Evolutionary conservation across 2,797 vertebrate genomes (phyloP), one percentile per base, ranked within the genome.

Genomic region (Taenioides sp.): DNA sequence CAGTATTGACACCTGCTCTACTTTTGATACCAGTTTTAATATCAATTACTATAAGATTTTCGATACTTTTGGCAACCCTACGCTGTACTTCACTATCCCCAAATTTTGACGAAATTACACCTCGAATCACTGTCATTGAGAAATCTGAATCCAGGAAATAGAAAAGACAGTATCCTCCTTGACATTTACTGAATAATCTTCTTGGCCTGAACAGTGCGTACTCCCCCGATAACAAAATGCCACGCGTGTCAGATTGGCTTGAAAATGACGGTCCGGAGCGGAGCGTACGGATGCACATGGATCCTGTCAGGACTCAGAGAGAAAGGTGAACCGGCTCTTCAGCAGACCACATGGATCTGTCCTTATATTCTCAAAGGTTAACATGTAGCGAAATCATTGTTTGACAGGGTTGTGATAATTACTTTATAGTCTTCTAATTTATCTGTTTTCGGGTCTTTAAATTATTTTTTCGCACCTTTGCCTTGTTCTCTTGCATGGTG

Each of bases 201-300:
- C 68, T 77, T 83, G 79, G 47, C 67, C 68, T 62, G 76, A 84
- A 79, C 79, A 72, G 74, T 76, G 61, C 73, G 69, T 83, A 79
- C 85, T 85, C 61, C 72, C 80, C 74, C 57, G 87, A 92, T 92
- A 91, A 91, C 80, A 84, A 93, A 94, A 93, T 92, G 88, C 74
- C 89, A 89, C 54, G 82, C 82, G 74, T 90, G 82, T 90, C 85
- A 88, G 93, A 93, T 90, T 79, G 86, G 85, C 83, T 78, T 87
- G 85, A 74, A 87, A 91, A 89, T 82, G 80, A 85, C 86, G 77
- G 82, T 85, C 88, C 85, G 77, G 85, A 84, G 81, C 84, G 84
- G 87, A 85, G 79, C 88, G 86, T 80, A 80, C 84, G 70, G 22
- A 60, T 60, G 27, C 78, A 67, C 76, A 52, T 67, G 76, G 61